phyloP scores from a whole-genome alignment of 2,113 vertebrate species.

The Dromaius novaehollandiae region DNA sequence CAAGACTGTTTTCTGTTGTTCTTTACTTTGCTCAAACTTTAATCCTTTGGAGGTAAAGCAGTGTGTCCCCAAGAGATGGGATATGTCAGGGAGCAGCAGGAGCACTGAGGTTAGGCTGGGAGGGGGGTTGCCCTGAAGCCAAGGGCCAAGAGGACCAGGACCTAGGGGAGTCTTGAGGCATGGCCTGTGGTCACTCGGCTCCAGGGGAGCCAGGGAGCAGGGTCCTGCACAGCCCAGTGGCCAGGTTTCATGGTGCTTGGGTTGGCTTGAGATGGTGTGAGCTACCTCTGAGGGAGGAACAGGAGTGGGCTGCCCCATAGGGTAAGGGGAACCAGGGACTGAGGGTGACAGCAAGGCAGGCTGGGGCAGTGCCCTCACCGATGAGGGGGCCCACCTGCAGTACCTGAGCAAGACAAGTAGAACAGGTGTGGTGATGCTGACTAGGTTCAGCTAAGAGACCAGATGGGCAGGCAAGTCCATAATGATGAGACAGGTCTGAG shows the following conservation, averaged over 20 bases:
- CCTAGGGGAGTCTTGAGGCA: neutral
- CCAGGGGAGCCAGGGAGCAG: neutral
- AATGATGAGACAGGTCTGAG: too few species aligned
- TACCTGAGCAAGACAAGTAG: neutral
- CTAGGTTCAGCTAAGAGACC: too few species aligned
- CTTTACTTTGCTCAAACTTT: neutral
- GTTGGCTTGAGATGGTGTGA: neutral
- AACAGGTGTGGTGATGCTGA: neutral
- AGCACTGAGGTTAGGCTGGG: neutral
- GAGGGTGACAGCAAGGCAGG: neutral
- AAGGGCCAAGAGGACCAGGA: neutral
- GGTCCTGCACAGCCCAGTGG: accelerated
- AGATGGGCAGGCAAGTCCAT: too few species aligned
- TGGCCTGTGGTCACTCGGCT: neutral
- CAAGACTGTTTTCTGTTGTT: neutral
- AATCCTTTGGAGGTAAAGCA: neutral
- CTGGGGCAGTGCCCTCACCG: neutral
- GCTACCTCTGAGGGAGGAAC: neutral
- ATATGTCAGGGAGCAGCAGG: neutral
- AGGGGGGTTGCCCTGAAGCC: neutral
- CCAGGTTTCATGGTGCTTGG: neutral
- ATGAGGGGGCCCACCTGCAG: neutral
- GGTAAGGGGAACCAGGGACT: neutral
- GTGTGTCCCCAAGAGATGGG: neutral
- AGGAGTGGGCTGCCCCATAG: neutral